These are phyloP conservation scores for Agrotis segetum DNA, from an alignment of 2,888 invertebrate genomes.

Conservation along the genomic window DNA sequence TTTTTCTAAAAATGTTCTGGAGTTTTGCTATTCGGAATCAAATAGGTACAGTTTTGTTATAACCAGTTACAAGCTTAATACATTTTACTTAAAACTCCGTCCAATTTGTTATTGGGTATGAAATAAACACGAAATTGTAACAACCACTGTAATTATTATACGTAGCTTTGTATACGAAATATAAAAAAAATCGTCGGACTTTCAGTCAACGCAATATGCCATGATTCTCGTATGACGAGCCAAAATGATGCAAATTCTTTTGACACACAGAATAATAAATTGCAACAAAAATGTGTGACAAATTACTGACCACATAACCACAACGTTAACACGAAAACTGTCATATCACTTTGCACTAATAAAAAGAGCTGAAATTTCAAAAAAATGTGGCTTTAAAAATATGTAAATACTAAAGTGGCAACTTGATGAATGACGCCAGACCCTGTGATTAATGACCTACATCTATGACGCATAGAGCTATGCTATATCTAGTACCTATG, in stretches of 20 bases:
- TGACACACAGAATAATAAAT: slow-evolving; percentile 22
- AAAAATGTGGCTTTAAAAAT: slow-evolving; percentile 62
- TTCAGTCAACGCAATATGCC: neutral
- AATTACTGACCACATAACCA: slow-evolving; percentile 22
- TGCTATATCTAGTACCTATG: slow-evolving; percentile 23
- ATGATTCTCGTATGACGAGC: neutral
- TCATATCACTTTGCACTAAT: slow-evolving; percentile 68
- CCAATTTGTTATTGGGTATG: neutral
- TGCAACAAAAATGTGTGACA: slow-evolving; percentile 26
- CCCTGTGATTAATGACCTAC: slow-evolving; percentile 56
- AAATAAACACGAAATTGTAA: neutral
- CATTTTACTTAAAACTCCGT: too few relatives aligned
- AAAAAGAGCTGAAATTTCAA: slow-evolving; percentile 70
- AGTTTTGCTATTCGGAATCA: too few relatives aligned
- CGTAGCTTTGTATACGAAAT: too few relatives aligned
- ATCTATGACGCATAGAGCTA: slow-evolving; percentile 52
- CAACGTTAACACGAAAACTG: slow-evolving; percentile 54
- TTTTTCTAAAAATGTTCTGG: too few relatives aligned
- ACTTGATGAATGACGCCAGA: slow-evolving; percentile 72
- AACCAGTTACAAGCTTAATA: too few relatives aligned
- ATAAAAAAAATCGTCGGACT: neutral
- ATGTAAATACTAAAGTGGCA: slow-evolving; percentile 74
- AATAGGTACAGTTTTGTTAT: too few relatives aligned
- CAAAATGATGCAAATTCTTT: neutral
- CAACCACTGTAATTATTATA: neutral